Base-by-base conservation (phyloP, 2,797 vertebrate species). In the Melanotaenia trifasciata region DNA sequence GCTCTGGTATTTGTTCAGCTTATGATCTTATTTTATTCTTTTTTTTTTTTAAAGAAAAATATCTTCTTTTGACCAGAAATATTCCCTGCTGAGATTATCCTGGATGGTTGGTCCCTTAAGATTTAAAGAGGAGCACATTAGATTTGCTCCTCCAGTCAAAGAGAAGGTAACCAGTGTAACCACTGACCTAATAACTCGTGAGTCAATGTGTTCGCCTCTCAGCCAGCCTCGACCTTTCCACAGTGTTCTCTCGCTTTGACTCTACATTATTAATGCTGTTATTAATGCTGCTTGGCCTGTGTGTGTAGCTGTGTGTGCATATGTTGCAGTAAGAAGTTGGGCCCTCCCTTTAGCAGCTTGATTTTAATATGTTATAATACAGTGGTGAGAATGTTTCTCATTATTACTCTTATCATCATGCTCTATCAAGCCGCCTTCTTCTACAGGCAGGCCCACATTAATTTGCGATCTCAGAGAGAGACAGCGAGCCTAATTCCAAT, bases 231-330 rank as follows among this genome's bases (percentile, higher is more conserved):
- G 70, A 91, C 90, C 89, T 90, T 90, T 89, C 75, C 83, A 73
- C 79, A 63, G 68, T 58, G 72, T 76, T 85, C 85, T 74, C 76
- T 78, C 74, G 82, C 74, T 87, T 67, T 64, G 66, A 57, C 64
- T 65, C 76, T 88, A 68, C 81, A 88, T 87, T 84, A 90, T 90
- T 87, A 83, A 89, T 87, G 82, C 70, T 57, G 51, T 87, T 84
- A 90, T 90, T 87, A 83, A 89, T 87, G 82, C 70, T 57, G 51
- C 72, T 58, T 36, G 74, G 67, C 74, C 58, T 53, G 20, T 71
- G 57, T 70, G 64, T 58, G 56, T 56, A 68, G 45, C 32, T 67
- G 56, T 36, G 28, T 74, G 76, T 67, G 70, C 57, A 58, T 14
- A 45, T 28, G 62, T 72, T 70, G 79, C 70, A 64, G 45, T 54